Evolutionary conservation across 2,888 invertebrate genomes (phyloP), one percentile per base, ranked within the genome.

Genomic region (Chrysopilus asiliformis): DNA sequence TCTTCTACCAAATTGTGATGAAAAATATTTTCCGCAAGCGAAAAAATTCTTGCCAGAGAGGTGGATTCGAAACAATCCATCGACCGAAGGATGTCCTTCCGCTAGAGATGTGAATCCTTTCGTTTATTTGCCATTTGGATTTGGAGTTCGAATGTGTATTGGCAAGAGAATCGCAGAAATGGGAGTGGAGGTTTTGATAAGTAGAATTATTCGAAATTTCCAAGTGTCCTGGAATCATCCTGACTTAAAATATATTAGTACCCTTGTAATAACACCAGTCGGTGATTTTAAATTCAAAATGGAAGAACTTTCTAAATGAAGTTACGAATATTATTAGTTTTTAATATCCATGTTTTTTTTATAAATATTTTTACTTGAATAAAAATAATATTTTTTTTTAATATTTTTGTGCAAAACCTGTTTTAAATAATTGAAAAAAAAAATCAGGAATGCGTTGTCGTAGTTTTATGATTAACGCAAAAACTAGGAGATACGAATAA

Each of bases 91-190:
- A 13, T 42, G 42, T 18, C 41, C 46, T 3, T 20, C 35, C 6
- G 24, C 39, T 1, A 43, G 48, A 26, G 38, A 42, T 13, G 32
- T 46, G 3, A 42, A 46, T 34, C 56, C 58, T 0, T 60, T 60
- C 30, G 51, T 52, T 3, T 58, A 56, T 43, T 55, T 76, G 38
- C 79, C 80, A 0, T 81, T 81, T 53, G 80, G 80, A 2, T 76
- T 74, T 49, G 81, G 80, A 1, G 67, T 77, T 0, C 68, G 80
- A 39, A 71, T 71, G 34, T 81, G 80, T 51, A 71, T 80, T 44
- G 83, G 84, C 7, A 68, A 75, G 49, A 65, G 82, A 49, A 74
- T 85, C 41, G 82, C 82, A 1, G 79, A 80, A 51, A 64, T 83
- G 49, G 82, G 81, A 56, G 70, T 79, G 36, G 72, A 74, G 55